Base-by-base conservation (phyloP, 1,140 invertebrate species). In the Drosophila nigromelanica region DNA sequence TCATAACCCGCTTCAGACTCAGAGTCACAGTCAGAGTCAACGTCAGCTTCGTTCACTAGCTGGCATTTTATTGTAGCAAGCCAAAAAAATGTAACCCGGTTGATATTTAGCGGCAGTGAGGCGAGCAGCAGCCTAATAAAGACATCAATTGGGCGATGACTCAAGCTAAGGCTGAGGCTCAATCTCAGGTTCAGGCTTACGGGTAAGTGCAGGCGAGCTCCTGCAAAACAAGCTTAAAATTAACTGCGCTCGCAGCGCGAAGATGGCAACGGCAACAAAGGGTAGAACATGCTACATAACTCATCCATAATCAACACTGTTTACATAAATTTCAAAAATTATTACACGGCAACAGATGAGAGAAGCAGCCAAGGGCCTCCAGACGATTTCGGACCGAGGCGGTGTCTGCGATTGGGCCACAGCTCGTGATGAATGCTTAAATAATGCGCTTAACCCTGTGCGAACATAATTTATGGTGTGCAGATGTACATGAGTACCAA, bases 261-360 rank as follows among this genome's bases (percentile, higher is more conserved):
- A 78, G 69, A 83, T 72, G 58, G 55, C 66, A 73, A 54, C 40
- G 27, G 47, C 37, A 82, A 82, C 78, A 87, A 82, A 82, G 69
- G 73, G 83, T 83, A 87, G 83, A 87, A 87, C 83, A 89, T 82
- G 79, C 79, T 80, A 89, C 83, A 89, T 89, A 89, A 89, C 83
- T 89, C 83, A 89, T 89, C 83, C 83, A 89, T 89, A 89, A 89
- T 89, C 83, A 89, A 89, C 83, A 89, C 83, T 89, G 83, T 89
- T 89, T 89, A 89, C 83, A 89, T 89, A 89, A 89, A 89, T 89
- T 89, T 83, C 80, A 89, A 83, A 89, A 87, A 87, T 89, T 83
- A 87, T 86, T 86, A 86, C 82, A 81, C 82, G 70, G 79, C 79
- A 60, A 74, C 70, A 72, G 62, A 66, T 67, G 69, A 72, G 61